Evolutionary conservation across 2,113 vertebrate genomes (phyloP), one percentile per base, ranked within the genome.

Genomic region (Tupaia chinensis): DNA sequence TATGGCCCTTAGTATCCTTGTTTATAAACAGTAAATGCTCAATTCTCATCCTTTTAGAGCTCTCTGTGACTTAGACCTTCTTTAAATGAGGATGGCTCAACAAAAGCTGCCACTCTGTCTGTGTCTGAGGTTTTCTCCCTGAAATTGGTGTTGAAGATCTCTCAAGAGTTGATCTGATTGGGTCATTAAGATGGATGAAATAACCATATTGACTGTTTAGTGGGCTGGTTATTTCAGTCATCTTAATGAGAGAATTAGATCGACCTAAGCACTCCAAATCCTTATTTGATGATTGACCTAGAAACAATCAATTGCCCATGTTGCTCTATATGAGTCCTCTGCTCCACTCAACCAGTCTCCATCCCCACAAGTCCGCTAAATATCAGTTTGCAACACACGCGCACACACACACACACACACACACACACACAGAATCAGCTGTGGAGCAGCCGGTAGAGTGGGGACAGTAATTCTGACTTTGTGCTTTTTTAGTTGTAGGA

Each of bases 241-340:
- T 97, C 76, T 96, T 97, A 98, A 97, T 97, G 96, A 97, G 97
- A 97, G 93, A 95, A 97, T 98, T 97, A 98, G 89, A 96, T 98
- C 58, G 89, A 97, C 93, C 87, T 83, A 92, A 61, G 87, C 95
- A 92, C 81, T 95, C 72, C 80, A 95, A 96, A 97, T 96, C 95
- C 87, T 96, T 94, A 97, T 95, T 96, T 97, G 97, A 94, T 97
- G 87, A 97, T 97, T 97, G 96, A 96, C 92, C 58, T 56, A 94
- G 86, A 96, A 94, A 16, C 68, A 96, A 96, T 97, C 96, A 97
- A 96, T 97, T 95, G 83, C 70, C 56, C 32, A 72, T 56, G 80
- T 83, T 89, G 54, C 78, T 96, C 79, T 84, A 17, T 76, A 86
- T 82, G 89, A 97, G 95, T 97, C 65, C 53, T 94, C 63, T 56